Evolutionary conservation across 2,797 vertebrate species (phyloP).

Genomic region (Podarcis lilfordi): DNA sequence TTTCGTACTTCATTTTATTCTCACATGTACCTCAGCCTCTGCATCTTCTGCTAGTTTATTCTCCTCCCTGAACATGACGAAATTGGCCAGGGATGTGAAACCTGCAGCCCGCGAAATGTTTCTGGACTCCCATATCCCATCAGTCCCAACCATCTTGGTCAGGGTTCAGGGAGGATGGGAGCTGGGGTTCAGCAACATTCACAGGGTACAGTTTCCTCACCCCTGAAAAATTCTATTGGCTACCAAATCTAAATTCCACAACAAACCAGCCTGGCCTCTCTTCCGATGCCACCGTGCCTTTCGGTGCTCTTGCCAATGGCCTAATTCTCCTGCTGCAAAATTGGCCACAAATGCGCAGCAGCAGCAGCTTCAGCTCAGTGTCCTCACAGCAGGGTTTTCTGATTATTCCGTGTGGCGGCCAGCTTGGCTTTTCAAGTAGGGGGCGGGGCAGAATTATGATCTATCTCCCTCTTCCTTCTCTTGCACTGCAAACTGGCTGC

Average conservation of each 20-base stretch:
- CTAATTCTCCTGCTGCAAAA: background rate
- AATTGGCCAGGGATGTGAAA: no score
- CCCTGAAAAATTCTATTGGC: no score
- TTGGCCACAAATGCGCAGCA: background rate
- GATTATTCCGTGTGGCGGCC: background rate
- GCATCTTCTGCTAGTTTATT: background rate
- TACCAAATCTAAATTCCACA: background rate
- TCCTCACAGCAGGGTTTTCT: no score
- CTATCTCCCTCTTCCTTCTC: background rate
- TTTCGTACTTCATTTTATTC: background rate
- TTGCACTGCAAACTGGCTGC: background rate
- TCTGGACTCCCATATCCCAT: no score
- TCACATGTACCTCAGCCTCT: background rate
- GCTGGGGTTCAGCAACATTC: no score
- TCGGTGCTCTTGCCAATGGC: background rate
- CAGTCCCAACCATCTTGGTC: no score
- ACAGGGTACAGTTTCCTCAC: no score
- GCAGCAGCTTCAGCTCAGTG: background rate
- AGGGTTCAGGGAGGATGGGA: no score
- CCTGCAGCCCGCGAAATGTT: no score
- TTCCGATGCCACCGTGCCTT: background rate
- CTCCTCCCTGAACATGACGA: no score
- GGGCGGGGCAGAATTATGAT: no score
- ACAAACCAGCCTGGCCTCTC: no score
- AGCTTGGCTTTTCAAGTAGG: background rate